phyloP scores from a whole-genome alignment of 2,888 invertebrate genomes.

The Scaptomyza cyrtandrae region DNA sequence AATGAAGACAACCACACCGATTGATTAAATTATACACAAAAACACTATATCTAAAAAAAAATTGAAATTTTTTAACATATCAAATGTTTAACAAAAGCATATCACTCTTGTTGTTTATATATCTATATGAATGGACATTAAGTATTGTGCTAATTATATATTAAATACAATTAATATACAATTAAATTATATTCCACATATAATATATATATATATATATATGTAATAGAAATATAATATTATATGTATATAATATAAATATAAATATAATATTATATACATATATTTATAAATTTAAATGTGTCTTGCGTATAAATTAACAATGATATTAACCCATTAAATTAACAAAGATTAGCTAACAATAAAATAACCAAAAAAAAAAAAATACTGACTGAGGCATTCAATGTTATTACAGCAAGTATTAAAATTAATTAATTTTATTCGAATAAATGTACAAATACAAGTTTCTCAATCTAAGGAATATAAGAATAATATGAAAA shows the following conservation, averaged over 20 bases:
- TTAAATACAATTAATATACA: constrained; percentile 12
- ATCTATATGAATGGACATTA: constrained; percentile 14
- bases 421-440: constrained; percentile 50
- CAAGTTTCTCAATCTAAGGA: background rate
- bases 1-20: constrained; percentile 34
- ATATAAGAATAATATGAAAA: constrained; percentile 15
- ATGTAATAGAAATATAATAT: no score
- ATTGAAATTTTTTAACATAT: constrained; percentile 49
- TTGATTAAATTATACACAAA: constrained; percentile 21
- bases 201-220: no score
- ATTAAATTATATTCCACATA: constrained; percentile 22
- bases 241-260: no score
- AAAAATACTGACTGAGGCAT: constrained; percentile 81
- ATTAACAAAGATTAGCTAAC: constrained; percentile 1
- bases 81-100: constrained; percentile 62
- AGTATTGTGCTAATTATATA: constrained; percentile 19
- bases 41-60: constrained; percentile 24
- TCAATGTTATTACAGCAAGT: constrained; percentile 72
- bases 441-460: constrained; percentile 47
- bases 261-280: no score
- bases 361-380: constrained; percentile 30
- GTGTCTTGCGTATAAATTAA: constrained; percentile 59
- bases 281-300: constrained; percentile 33
- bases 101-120: constrained; percentile 56
- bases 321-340: constrained; percentile 17